Conservation (phyloP, 2,113 vertebrate genomes). For the Rhinolophus ferrumequinum region DNA sequence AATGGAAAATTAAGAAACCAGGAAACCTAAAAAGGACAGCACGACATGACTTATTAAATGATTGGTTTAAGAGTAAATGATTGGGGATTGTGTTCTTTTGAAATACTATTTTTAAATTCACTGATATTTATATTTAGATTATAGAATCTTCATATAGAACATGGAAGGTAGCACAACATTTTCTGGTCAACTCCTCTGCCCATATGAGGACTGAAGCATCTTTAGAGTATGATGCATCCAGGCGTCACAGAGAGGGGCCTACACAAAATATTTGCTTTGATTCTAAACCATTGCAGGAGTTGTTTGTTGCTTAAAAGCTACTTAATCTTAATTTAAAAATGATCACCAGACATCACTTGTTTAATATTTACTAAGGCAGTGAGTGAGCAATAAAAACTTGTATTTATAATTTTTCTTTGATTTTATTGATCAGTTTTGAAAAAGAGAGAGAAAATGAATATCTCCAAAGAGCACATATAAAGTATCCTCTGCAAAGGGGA, state of each 20-base stretch:
- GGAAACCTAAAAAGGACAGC: neutral
- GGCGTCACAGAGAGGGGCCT: neutral
- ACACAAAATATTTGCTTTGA: neutral
- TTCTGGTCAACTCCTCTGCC: neutral
- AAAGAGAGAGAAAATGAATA: neutral
- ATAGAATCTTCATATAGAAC: neutral
- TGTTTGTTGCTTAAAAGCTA: neutral
- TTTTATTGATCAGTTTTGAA: slow-evolving; percentile 29
- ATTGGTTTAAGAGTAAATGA: neutral
- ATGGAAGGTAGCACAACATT: neutral
- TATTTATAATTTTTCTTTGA: slow-evolving; percentile 18
- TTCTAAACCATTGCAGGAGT: neutral
- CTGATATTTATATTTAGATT: neutral
- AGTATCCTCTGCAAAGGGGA: neutral
- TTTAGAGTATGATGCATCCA: neutral
- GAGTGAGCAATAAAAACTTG: neutral
- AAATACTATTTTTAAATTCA: neutral
- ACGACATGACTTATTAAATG: neutral
- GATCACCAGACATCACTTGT: neutral
- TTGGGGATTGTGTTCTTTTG: neutral
- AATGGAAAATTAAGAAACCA: slow-evolving; percentile 15
- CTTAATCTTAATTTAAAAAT: slow-evolving; percentile 12
- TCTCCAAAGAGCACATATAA: neutral
- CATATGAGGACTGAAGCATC: neutral
- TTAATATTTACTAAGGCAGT: neutral